phyloP scores from a whole-genome alignment of 2,113 vertebrate species.

The Ammospiza nelsoni region DNA sequence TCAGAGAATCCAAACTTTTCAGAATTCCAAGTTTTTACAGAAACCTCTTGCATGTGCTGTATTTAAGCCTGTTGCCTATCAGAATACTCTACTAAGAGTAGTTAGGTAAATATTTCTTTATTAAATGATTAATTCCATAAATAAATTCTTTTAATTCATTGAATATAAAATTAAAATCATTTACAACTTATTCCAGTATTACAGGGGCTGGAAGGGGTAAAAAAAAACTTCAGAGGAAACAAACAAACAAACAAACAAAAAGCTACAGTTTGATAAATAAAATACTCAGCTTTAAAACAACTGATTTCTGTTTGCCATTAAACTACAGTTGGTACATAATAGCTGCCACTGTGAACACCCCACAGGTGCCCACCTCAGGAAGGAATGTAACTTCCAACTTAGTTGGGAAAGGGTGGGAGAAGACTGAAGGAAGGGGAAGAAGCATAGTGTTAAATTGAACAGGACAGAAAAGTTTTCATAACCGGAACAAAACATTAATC shows the following conservation, averaged over 20 bases:
- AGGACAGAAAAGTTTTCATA: slow-evolving; percentile 44
- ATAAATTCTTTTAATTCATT: slow-evolving; percentile 96
- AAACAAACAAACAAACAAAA: slow-evolving; percentile 60
- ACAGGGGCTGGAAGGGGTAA: slow-evolving; percentile 81
- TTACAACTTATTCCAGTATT: slow-evolving; percentile 99
- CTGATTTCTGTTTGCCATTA: slow-evolving; percentile 88
- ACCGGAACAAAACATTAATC: slow-evolving; percentile 69
- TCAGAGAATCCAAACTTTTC: not conserved
- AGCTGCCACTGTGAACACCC: slow-evolving; percentile 92
- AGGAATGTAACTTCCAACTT: slow-evolving; percentile 80
- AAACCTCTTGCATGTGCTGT: not conserved
- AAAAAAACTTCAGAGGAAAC: slow-evolving; percentile 64
- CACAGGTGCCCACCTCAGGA: slow-evolving; percentile 84
- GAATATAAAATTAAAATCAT: slow-evolving; percentile 99
- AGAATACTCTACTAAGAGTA: not conserved
- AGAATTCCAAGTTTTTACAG: not conserved
- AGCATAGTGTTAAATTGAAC: slow-evolving; percentile 54
- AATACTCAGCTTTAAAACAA: slow-evolving; percentile 92
- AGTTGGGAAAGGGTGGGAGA: slow-evolving; percentile 61
- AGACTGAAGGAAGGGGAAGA: slow-evolving; percentile 16
- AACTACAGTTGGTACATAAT: slow-evolving; percentile 82
- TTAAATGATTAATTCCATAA: slow-evolving; percentile 95
- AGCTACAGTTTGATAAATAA: slow-evolving; percentile 99
- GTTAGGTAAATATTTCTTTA: slow-evolving; percentile 88
- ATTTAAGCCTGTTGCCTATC: not conserved